Base-by-base conservation (phyloP, 2,113 vertebrate species). In the Silurus glanis region DNA sequence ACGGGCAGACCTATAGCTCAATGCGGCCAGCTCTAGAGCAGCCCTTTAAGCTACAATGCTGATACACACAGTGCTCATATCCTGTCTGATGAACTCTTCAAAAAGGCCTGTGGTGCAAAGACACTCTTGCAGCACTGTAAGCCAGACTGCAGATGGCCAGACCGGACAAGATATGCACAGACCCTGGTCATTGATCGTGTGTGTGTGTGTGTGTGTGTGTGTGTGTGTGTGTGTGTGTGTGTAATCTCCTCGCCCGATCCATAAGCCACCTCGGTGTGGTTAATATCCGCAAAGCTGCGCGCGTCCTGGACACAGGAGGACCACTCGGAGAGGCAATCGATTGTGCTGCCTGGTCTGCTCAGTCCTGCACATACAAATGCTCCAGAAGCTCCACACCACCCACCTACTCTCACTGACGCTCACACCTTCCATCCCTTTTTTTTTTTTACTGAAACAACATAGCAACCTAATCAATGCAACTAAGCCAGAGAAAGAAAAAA, bases 171-270 rank as follows among this genome's bases (percentile, higher is more conserved):
- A 85, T 82, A 83, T 82, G 87, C 53, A 76, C 83, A 78, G 91
- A 87, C 90, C 88, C 88, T 86, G 89, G 72, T 66, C 94, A 94
- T 93, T 93, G 92, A 94, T 94, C 91, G 83, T 88, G n/a, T 88
- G 25, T 78, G 53, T 17, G 6, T n/a, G 49, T 45, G 16, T 71
- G 67, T 2, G 25, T 47, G 90, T 92, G 88, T 90, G 83, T 91
- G 91, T 93, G 28, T 37, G 66, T 28, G n/a, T 71, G 90, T 92
- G 88, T 90, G n/a, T n/a, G 37, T 37, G 37, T 37, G 37, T 91
- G 92, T 93, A 94, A 94, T 94, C 93, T 93, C 92, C 85, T 86
- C 88, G 90, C 88, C 84, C 83, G 90, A 93, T 92, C 90, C 91
- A 91, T 92, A 91, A 92, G 91, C 79, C 89, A 76, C 87, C 75